Conservation (phyloP, 2,113 vertebrate genomes). For the Indicator maculatus region DNA sequence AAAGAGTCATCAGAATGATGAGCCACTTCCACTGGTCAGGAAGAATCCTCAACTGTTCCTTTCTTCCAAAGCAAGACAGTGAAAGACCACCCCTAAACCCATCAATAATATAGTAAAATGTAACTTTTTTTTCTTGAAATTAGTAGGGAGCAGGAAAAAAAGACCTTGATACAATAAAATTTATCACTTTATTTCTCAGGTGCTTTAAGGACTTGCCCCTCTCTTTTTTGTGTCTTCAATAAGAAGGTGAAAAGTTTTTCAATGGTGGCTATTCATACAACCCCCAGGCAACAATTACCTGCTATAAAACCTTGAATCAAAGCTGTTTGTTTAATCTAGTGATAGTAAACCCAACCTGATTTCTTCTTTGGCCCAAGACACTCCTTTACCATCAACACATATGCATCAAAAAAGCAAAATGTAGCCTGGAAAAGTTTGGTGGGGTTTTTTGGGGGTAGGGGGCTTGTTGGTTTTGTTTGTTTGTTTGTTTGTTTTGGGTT, state of each 20-base stretch:
- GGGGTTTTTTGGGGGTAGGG: no score
- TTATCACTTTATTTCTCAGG: not conserved
- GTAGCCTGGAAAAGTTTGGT: not conserved
- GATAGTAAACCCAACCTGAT: not conserved
- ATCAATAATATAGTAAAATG: not conserved
- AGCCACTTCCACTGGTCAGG: not conserved
- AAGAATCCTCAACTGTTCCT: not conserved
- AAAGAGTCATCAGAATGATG: not conserved
- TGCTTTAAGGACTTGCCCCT: not conserved
- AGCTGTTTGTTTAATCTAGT: conserved; percentile 8
- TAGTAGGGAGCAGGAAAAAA: not conserved
- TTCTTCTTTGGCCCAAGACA: not conserved
- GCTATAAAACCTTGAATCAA: not conserved
- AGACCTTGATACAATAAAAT: not conserved
- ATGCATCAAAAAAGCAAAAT: not conserved
- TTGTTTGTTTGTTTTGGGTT: no score
- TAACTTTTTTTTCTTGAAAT: not conserved
- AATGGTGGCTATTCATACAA: not conserved
- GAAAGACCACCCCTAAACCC: not conserved
- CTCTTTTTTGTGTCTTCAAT: not conserved
- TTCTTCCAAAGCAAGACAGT: not conserved
- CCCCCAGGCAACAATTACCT: not conserved
- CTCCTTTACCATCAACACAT: not conserved
- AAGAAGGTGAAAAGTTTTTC: not conserved
- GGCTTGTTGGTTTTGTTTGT: not conserved